A percentile compares a stretch with the other conserved stretches of the same genome.
Evolutionary conservation across 2,113 vertebrate genomes (phyloP).

Genomic region (Colaptes auratus): DNA sequence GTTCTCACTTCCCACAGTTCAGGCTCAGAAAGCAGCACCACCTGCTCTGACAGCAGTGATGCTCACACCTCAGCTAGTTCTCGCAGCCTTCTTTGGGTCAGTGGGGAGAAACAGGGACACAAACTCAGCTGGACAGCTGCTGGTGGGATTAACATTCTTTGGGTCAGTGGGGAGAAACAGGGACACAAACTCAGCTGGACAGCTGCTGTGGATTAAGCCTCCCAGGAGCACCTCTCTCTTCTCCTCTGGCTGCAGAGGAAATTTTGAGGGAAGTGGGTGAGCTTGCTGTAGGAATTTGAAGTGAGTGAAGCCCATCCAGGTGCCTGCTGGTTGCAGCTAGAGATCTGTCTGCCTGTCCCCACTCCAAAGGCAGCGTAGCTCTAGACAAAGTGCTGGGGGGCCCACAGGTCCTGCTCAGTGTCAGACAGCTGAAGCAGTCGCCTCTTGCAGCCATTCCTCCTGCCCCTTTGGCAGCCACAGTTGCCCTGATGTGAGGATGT

Average conservation of each 20-base stretch:
- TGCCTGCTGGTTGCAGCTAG: background rate
- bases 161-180: background rate
- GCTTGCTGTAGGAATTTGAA: background rate
- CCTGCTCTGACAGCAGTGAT: background rate
- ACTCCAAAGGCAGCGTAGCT: background rate
- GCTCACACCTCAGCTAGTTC: background rate
- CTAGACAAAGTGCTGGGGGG: background rate
- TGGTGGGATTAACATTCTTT: too few relatives aligned
- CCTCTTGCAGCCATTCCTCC: background rate
- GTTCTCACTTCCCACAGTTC: too few relatives aligned
- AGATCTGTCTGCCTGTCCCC: background rate
- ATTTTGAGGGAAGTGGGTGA: background rate
- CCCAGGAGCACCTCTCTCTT: background rate
- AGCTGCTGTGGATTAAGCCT: background rate
- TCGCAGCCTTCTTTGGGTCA: background rate
- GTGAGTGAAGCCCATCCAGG: background rate
- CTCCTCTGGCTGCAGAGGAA: background rate
- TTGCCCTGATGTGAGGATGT: background rate
- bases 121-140: too few relatives aligned
- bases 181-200: background rate
- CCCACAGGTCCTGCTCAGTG: background rate
- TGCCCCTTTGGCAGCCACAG: background rate
- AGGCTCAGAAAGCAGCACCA: background rate
- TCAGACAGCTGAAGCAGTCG: accelerated
- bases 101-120: too few relatives aligned